A percentile compares a stretch with the other conserved stretches of the same genome.
Evolutionary conservation across 2,797 vertebrate genomes (phyloP).

Genomic region (Lutjanus campechanus): DNA sequence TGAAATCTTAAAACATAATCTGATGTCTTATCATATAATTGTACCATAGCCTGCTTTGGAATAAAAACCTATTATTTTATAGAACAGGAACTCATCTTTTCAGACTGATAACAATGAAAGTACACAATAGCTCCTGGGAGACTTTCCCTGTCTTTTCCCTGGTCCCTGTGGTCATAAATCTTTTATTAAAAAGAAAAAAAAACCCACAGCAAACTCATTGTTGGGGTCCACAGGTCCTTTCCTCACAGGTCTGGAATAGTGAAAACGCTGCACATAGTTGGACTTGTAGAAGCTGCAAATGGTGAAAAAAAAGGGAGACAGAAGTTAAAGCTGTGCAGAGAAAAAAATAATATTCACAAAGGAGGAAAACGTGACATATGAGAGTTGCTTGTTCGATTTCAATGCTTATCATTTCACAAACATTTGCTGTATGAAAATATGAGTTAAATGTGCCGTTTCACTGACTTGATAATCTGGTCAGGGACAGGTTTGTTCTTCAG

Average conservation of each 20-base stretch:
- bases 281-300: slow-evolving; percentile 96
- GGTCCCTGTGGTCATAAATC: slow-evolving; percentile 24
- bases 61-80: slow-evolving; percentile 27
- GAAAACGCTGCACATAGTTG: slow-evolving; percentile 96
- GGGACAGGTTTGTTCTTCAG: slow-evolving; percentile 97
- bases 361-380: not conserved
- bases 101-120: slow-evolving; percentile 14
- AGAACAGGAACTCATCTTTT: not conserved
- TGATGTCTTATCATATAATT: not conserved
- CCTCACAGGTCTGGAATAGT: slow-evolving; percentile 96
- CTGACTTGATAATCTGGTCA: slow-evolving; percentile 99
- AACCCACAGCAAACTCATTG: slow-evolving; percentile 97
- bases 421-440: not conserved
- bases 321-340: slow-evolving; percentile 17
- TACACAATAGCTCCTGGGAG: slow-evolving; percentile 1
- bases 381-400: not conserved
- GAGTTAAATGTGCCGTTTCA: slow-evolving; percentile 9
- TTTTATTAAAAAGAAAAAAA: slow-evolving; percentile 19
- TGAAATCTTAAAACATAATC: slow-evolving; percentile 18
- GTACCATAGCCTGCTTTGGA: not conserved
- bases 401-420: slow-evolving; percentile 1
- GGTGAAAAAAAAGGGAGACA: not conserved
- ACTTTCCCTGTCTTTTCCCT: slow-evolving; percentile 11
- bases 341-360: not conserved
- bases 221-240: slow-evolving; percentile 94